These are phyloP conservation scores for Acanthopleura granulata DNA, from an alignment of 2,888 invertebrate species.

Conservation along the genomic window DNA sequence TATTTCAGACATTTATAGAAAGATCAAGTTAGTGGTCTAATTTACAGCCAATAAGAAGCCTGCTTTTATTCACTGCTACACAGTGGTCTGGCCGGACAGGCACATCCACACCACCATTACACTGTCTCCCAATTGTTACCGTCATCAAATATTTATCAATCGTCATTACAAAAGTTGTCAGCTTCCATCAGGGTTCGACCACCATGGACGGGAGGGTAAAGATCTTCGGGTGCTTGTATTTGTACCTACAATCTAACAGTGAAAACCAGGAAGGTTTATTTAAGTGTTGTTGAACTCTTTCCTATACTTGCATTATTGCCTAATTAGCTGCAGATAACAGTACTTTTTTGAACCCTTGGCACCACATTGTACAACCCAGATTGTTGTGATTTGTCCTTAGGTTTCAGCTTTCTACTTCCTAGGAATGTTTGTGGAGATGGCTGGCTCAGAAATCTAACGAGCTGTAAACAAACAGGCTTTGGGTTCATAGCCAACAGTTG, in stretches of 20 bases:
- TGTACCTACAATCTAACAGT: too few relatives aligned
- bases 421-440: constrained; percentile 1
- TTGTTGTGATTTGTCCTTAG: background rate
- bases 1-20: background rate
- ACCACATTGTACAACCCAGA: background rate
- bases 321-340: background rate
- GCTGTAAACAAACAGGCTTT: constrained; percentile 1
- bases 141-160: too few relatives aligned
- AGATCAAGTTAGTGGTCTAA: background rate
- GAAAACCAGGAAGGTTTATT: background rate
- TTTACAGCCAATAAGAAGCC: too few relatives aligned
- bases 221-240: too few relatives aligned
- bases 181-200: too few relatives aligned
- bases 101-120: too few relatives aligned
- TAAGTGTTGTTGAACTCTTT: background rate
- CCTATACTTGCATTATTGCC: background rate
- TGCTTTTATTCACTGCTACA: too few relatives aligned
- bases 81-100: too few relatives aligned
- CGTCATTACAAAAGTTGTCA: too few relatives aligned
- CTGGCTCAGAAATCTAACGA: constrained; percentile 1
- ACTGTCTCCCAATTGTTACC: too few relatives aligned
- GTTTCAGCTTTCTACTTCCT: background rate
- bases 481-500: background rate
- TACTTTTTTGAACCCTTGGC: background rate
- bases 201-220: too few relatives aligned